These are phyloP conservation scores for Petrolisthes manimaculis DNA, from an alignment of 2,888 invertebrate species.

Conservation along the genomic window DNA sequence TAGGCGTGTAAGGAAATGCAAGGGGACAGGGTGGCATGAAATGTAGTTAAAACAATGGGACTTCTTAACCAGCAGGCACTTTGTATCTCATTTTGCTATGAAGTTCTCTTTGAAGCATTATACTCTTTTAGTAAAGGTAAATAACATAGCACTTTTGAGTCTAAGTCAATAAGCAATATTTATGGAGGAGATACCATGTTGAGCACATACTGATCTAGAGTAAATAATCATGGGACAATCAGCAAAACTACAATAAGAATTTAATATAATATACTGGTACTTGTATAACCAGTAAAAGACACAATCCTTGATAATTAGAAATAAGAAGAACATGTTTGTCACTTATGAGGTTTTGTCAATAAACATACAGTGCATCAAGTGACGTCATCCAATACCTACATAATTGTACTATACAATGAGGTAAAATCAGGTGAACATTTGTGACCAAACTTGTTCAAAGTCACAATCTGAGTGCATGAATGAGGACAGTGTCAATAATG, in stretches of 20 bases:
- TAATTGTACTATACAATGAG: too few relatives aligned
- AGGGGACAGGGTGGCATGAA: slow-evolving; percentile 55
- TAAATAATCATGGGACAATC: slow-evolving; percentile 26
- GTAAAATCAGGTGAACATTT: too few relatives aligned
- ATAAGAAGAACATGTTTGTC: too few relatives aligned
- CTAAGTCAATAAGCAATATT: not conserved
- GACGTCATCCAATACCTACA: too few relatives aligned
- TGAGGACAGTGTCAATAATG: too few relatives aligned
- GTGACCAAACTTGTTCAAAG: too few relatives aligned
- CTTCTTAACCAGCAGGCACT: slow-evolving; percentile 54
- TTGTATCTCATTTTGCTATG: not conserved
- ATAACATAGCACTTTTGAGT: not conserved
- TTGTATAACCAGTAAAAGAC: too few relatives aligned
- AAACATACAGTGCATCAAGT: too few relatives aligned
- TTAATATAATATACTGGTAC: too few relatives aligned
- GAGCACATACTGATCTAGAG: slow-evolving; percentile 28
- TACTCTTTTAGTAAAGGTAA: not conserved
- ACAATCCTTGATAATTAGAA: too few relatives aligned
- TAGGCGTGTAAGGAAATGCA: slow-evolving; percentile 63
- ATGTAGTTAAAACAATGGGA: slow-evolving; percentile 40
- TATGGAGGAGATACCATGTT: not conserved
- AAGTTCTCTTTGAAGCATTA: slow-evolving; percentile 26
- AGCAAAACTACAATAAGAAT: slow-evolving; percentile 1
- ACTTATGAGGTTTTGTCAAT: too few relatives aligned
- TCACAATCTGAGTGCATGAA: too few relatives aligned